phyloP scores from a whole-genome alignment of 2,797 vertebrate genomes.

The Phrynocephalus vlangalii region DNA sequence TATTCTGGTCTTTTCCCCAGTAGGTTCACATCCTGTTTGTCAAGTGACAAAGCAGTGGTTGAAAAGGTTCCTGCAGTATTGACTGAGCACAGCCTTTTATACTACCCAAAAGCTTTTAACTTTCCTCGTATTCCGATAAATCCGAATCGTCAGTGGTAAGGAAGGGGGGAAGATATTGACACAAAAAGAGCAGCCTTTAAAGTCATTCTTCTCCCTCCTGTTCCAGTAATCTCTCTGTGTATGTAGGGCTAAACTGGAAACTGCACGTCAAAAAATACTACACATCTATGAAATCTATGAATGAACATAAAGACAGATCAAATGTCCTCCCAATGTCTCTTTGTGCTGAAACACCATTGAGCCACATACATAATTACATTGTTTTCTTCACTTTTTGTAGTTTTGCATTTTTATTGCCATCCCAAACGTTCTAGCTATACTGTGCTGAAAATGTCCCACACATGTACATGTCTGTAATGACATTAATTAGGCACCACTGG shows the following conservation, averaged over 20 bases:
- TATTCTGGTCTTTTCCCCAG: not conserved
- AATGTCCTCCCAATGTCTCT: not conserved
- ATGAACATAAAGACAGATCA: not conserved
- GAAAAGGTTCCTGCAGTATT: not conserved
- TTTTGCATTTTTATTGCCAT: not conserved
- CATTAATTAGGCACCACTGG: no score
- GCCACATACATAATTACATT: slow-evolving; percentile 4
- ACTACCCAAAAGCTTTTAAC: not conserved
- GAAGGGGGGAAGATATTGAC: not conserved
- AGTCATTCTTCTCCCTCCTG: not conserved
- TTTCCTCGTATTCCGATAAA: slow-evolving; percentile 1
- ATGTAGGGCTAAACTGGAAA: not conserved
- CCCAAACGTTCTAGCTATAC: not conserved
- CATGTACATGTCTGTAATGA: no score
- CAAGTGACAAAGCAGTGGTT: not conserved
- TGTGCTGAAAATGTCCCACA: not conserved
- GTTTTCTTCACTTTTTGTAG: not conserved
- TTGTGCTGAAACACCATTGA: not conserved
- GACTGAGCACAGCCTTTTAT: not conserved
- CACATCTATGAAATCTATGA: slow-evolving; percentile 4
- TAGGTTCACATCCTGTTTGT: not conserved
- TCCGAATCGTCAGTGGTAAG: not conserved
- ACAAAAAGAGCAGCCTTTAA: not conserved
- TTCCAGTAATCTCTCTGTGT: not conserved
- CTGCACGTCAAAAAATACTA: not conserved